Conservation (phyloP, 2,113 vertebrate species). For the Bagarius yarrelli region DNA sequence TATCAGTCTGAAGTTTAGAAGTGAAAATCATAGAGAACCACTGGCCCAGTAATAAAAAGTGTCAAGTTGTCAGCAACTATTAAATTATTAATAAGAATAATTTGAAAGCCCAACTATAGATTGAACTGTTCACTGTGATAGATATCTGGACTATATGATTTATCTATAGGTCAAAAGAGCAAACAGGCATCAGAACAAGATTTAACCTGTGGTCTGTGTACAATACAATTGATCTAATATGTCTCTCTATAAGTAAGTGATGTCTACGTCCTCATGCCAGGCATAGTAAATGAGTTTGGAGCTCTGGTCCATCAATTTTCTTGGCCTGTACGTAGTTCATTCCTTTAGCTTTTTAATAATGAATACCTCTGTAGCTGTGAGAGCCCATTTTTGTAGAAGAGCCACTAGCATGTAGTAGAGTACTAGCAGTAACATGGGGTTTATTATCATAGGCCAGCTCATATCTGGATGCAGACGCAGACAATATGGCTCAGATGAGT, state of each 20-base stretch:
- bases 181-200: constrained; percentile 9
- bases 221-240: constrained; percentile 15
- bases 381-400: constrained; percentile 71
- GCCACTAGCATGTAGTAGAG: constrained; percentile 75
- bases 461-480: constrained; percentile 67
- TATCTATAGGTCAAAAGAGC: background rate
- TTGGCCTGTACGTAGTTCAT: background rate
- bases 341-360: background rate
- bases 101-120: background rate
- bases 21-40: no score
- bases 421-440: constrained; percentile 73
- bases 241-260: constrained; percentile 3
- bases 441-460: constrained; percentile 74
- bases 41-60: background rate
- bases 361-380: constrained; percentile 54
- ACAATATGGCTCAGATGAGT: constrained; percentile 64
- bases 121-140: background rate
- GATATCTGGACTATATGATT: background rate
- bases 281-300: background rate
- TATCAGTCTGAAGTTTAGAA: background rate
- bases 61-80: background rate
- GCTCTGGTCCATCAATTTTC: background rate
- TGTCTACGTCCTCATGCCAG: background rate
- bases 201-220: constrained; percentile 9
- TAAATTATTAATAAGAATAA: background rate